Percentiles rank a stretch among this genome's conserved stretches.
phyloP scores from a whole-genome alignment of 64 coral and sea anemone genomes.

The Actinia equina region DNA sequence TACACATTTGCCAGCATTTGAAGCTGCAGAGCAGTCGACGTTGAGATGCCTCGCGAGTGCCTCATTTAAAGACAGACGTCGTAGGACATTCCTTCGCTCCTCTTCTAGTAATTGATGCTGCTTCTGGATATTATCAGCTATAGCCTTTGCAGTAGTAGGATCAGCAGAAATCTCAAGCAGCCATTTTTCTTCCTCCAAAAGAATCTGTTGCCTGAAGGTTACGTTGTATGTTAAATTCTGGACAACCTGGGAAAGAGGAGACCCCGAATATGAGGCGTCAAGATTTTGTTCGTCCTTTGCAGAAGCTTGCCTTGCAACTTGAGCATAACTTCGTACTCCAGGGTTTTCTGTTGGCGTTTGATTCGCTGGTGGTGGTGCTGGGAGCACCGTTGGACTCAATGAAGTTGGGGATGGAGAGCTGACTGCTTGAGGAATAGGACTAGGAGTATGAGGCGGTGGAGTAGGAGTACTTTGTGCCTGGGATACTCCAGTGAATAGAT shows the following conservation, averaged over 20 bases:
- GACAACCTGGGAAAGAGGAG: background rate
- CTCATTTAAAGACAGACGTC: background rate
- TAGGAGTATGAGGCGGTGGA: background rate
- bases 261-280: background rate
- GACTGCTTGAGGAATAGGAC: background rate
- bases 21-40: background rate
- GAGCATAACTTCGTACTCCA: background rate
- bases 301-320: background rate
- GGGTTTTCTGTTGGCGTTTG: background rate
- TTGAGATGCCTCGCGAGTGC: background rate
- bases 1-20: background rate
- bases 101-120: background rate
- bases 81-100: background rate
- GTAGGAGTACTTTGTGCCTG: background rate
- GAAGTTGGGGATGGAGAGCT: background rate
- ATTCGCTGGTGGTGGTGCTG: background rate
- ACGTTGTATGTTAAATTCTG: background rate
- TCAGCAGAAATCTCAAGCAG: constrained; percentile 7
- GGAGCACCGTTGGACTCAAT: background rate
- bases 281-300: background rate
- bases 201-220: background rate
- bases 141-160: background rate
- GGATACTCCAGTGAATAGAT: background rate
- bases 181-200: constrained; percentile 4
- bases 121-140: background rate